phyloP scores from a whole-genome alignment of 2,797 vertebrate genomes.

The Dromococcyx pavoninus region DNA sequence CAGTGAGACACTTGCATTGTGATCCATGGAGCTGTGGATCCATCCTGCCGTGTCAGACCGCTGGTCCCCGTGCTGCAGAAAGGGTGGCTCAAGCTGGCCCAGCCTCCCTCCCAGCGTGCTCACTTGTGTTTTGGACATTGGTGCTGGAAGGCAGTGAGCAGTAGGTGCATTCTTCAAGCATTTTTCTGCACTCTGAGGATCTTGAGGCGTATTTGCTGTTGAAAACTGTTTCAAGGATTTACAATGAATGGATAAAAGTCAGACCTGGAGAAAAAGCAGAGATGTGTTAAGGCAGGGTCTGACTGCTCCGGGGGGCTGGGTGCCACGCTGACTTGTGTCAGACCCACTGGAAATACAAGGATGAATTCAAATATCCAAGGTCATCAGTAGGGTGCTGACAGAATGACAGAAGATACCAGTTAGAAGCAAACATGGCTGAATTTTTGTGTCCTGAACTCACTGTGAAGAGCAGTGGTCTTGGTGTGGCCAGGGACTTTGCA shows the following conservation, averaged over 20 bases:
- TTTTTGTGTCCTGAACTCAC: background rate
- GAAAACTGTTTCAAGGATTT: background rate
- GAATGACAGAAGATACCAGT: background rate
- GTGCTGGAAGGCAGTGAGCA: background rate
- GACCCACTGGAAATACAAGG: background rate
- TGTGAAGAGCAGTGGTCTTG: background rate
- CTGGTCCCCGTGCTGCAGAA: background rate
- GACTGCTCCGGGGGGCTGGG: background rate
- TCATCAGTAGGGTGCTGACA: background rate
- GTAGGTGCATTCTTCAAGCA: background rate
- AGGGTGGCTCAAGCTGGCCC: background rate
- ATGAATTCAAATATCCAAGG: background rate
- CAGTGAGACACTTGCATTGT: accelerated
- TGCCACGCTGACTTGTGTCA: background rate
- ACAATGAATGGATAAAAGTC: background rate
- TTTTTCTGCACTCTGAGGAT: background rate
- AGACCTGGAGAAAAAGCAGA: background rate
- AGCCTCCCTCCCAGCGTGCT: background rate
- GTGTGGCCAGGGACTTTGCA: background rate
- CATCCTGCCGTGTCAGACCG: accelerated
- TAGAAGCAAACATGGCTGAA: background rate
- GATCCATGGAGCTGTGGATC: background rate
- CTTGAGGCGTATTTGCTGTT: background rate
- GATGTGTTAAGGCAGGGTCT: background rate
- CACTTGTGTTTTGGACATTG: background rate